These are phyloP conservation scores for Drosophila hydei DNA, from an alignment of 1,140 invertebrate species.

Conservation along the genomic window DNA sequence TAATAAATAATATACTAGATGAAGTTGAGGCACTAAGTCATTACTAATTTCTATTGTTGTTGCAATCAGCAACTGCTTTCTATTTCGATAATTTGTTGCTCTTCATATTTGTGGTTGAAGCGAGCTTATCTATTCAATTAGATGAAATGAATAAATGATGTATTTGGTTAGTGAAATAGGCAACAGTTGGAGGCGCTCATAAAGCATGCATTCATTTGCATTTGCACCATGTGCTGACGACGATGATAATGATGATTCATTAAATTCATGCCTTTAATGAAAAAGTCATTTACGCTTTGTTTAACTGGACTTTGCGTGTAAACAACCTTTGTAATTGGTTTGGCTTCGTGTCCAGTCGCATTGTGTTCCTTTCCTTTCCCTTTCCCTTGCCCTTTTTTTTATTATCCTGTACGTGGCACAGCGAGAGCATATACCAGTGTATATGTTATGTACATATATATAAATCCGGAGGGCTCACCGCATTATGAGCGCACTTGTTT, in stretches of 20 bases:
- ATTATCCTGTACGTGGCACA: constrained; percentile 49
- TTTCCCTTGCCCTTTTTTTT: constrained; percentile 4
- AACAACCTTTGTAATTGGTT: constrained; percentile 72
- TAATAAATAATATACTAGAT: too few relatives aligned
- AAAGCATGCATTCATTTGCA: constrained; percentile 44
- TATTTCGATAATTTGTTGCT: background rate
- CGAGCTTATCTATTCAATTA: background rate
- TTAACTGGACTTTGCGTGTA: constrained; percentile 68
- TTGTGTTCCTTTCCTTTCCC: constrained; percentile 27
- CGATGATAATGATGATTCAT: constrained; percentile 33
- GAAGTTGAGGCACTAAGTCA: too few relatives aligned
- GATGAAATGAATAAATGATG: constrained; percentile 35
- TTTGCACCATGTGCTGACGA: constrained; percentile 12
- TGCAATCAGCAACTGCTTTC: too few relatives aligned
- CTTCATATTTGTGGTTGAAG: background rate
- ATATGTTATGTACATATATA: constrained; percentile 14
- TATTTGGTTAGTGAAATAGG: constrained; percentile 22
- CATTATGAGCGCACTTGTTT: constrained; percentile 58
- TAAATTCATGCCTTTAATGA: constrained; percentile 33
- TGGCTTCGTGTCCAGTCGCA: constrained; percentile 67
- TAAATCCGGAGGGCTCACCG: constrained; percentile 57
- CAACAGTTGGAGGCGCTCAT: constrained; percentile 19
- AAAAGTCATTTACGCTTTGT: constrained; percentile 42
- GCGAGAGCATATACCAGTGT: constrained; percentile 5
- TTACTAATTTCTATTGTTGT: too few relatives aligned